phyloP scores from a whole-genome alignment of 2,888 invertebrate genomes.

The Machimus rusticus region DNA sequence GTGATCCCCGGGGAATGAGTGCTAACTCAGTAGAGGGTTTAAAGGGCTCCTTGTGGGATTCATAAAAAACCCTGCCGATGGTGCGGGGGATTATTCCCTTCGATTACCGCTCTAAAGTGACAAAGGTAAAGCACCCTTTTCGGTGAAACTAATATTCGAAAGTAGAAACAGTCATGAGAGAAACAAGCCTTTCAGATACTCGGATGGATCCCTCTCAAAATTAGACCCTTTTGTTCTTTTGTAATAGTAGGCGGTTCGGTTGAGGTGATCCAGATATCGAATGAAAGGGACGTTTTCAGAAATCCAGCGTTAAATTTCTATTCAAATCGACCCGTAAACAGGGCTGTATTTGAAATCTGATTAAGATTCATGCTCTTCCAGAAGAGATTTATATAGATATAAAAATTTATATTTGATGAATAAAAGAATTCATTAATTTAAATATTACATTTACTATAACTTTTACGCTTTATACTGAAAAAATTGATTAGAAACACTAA shows the following conservation, averaged over 20 bases:
- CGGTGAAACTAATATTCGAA: neutral
- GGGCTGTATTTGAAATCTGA: neutral
- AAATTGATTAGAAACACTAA: too few relatives aligned
- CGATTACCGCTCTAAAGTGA: neutral
- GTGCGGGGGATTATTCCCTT: neutral
- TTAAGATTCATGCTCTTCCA: neutral
- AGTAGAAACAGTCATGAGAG: neutral
- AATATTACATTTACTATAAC: too few relatives aligned
- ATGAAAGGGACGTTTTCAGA: neutral
- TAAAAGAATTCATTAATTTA: too few relatives aligned
- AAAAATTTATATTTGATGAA: too few relatives aligned
- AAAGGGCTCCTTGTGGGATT: neutral
- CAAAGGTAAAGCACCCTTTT: neutral
- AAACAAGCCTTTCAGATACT: neutral
- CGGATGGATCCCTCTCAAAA: neutral
- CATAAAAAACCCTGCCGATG: neutral
- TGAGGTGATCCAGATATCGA: neutral
- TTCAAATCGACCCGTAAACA: neutral
- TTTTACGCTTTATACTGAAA: too few relatives aligned
- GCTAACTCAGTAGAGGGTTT: neutral
- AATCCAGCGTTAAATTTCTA: neutral
- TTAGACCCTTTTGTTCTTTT: neutral
- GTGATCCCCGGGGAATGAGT: neutral
- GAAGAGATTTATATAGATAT: too few relatives aligned
- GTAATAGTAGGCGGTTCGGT: neutral